These are phyloP conservation scores for Stigmatopora nigra DNA, from an alignment of 2,113 vertebrate species.

Conservation along the genomic window DNA sequence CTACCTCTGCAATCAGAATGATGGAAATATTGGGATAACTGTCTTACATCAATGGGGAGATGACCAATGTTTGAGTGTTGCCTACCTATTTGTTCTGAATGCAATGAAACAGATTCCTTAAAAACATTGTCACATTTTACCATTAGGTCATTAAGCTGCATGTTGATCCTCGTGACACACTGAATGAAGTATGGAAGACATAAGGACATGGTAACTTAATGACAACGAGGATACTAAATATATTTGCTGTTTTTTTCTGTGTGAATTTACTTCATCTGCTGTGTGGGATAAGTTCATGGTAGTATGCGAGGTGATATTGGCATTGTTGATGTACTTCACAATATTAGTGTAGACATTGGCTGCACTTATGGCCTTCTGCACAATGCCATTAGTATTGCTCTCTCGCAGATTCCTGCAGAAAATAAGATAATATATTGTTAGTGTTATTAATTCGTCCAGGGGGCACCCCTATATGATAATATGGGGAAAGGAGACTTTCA, in stretches of 20 bases:
- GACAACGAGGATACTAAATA: not conserved
- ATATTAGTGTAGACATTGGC: constrained; percentile 93
- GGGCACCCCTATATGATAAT: not conserved
- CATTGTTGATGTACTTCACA: constrained; percentile 74
- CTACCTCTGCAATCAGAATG: constrained; percentile 62
- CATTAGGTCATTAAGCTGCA: constrained; percentile 74
- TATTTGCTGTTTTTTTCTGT: not conserved
- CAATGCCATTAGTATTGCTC: constrained; percentile 84
- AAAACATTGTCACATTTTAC: constrained; percentile 77
- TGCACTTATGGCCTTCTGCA: constrained; percentile 87
- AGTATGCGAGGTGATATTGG: constrained; percentile 73
- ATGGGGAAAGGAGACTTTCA: too few species aligned
- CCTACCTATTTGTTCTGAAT: constrained; percentile 65
- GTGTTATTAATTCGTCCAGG: not conserved
- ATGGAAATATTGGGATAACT: not conserved
- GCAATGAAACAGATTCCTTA: constrained; percentile 70
- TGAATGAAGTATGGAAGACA: constrained; percentile 43
- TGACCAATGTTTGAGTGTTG: not conserved
- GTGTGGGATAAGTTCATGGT: constrained; percentile 76
- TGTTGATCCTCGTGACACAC: constrained; percentile 77
- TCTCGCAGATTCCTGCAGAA: constrained; percentile 71
- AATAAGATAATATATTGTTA: constrained; percentile 9
- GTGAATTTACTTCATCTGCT: constrained; percentile 78
- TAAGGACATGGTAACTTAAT: not conserved
- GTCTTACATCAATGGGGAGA: not conserved